Conservation (phyloP, 2,797 vertebrate genomes). For the Podarcis lilfordi region DNA sequence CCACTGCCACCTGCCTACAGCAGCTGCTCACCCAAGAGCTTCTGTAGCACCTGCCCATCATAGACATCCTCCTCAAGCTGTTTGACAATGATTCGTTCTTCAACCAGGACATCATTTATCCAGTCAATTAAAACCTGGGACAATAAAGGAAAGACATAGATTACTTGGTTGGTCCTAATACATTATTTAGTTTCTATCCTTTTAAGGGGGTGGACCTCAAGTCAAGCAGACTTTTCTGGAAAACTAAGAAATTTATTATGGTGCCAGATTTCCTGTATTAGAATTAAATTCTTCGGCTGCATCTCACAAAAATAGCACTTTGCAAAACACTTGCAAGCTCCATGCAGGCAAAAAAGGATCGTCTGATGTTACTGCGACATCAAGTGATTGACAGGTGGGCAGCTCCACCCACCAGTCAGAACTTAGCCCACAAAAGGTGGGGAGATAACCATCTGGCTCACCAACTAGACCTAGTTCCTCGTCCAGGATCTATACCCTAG, state of each 20-base stretch:
- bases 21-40: conserved; percentile 89
- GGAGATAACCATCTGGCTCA: too few species aligned
- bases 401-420: too few species aligned
- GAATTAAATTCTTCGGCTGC: background rate
- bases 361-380: too few species aligned
- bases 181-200: background rate
- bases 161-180: background rate
- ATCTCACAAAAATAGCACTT: background rate
- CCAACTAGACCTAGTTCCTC: too few species aligned
- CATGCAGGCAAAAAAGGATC: too few species aligned
- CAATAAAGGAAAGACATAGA: conserved; percentile 18
- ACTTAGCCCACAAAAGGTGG: too few species aligned
- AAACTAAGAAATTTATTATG: background rate
- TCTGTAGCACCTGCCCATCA: conserved; percentile 97
- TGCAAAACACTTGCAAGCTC: too few species aligned
- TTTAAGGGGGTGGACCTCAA: background rate
- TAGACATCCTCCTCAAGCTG: conserved; percentile 96
- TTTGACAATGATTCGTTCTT: conserved; percentile 97
- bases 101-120: conserved; percentile 94
- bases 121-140: conserved; percentile 93
- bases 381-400: too few species aligned
- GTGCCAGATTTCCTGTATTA: background rate
- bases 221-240: background rate
- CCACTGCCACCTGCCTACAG: too few species aligned
- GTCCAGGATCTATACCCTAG: too few species aligned